A percentile compares a stretch with the other conserved stretches of the same genome.
Conservation (phyloP, 2,888 invertebrate species). For the Gastracanthus pulcherrimus region DNA sequence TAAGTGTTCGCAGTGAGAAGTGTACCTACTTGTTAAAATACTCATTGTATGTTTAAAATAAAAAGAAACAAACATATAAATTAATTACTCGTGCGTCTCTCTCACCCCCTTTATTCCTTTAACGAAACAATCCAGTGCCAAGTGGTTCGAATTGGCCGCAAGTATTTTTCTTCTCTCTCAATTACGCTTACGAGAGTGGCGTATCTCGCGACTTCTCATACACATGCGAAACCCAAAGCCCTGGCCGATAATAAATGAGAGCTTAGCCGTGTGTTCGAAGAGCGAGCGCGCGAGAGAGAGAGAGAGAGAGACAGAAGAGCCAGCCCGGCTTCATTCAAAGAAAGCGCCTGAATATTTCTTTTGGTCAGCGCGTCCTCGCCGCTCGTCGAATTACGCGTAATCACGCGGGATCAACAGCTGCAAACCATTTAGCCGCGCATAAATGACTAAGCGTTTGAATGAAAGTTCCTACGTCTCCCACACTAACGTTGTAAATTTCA, state of each 20-base stretch:
- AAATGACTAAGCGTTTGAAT: conserved; percentile 32
- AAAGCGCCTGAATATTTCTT: neutral
- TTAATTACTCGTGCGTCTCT: conserved; percentile 7
- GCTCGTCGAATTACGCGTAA: conserved; percentile 17
- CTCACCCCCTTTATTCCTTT: neutral
- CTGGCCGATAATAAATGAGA: neutral
- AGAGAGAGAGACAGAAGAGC: neutral
- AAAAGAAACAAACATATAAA: conserved; percentile 10
- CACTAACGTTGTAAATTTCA: too few species aligned
- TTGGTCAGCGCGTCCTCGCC: neutral
- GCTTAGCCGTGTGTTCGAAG: neutral
- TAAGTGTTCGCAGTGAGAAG: too few species aligned
- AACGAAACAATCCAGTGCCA: neutral
- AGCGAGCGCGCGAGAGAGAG: neutral
- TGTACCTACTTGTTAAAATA: neutral
- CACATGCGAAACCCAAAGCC: neutral
- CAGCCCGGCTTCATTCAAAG: conserved; percentile 14
- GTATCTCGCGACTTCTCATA: neutral
- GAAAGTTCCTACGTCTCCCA: neutral
- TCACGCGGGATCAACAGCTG: conserved; percentile 26
- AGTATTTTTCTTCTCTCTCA: conserved; percentile 16
- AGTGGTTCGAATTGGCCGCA: neutral
- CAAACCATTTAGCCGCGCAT: conserved; percentile 24
- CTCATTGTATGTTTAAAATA: neutral
- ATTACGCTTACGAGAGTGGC: neutral